Evolutionary conservation across 2,888 invertebrate species (phyloP), one percentile per base, ranked within the genome.

Genomic region (Agriotes lineatus): DNA sequence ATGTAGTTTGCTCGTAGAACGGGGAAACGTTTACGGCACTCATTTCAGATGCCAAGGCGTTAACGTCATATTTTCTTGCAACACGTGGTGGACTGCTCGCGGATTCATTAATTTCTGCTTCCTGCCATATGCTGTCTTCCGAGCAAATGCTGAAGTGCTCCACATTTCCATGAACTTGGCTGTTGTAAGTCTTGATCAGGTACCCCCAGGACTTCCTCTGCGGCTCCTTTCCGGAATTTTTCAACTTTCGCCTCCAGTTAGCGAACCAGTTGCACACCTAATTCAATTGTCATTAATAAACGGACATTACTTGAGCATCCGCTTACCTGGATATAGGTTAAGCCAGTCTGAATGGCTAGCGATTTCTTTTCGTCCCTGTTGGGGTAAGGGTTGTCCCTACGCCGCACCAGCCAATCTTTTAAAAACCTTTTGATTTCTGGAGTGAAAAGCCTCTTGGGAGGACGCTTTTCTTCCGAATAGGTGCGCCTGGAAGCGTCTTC

Each of bases 181-280:
- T 88, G 80, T 92, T 92, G 84, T 92, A 93, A 7, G 91, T 83
- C 75, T 90, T 89, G 66, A 90, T 93, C 3, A 92, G 85, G 80
- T 91, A 90, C 1, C 91, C 91, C 92, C 92, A 92, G 0, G 92
- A 91, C 76, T 89, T 89, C 76, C 89, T 88, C 69, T 89, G 88
- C 54, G 89, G 87, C 77, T 92, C 91, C 42, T 87, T 87, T 72
- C 91, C 91, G 0, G 91, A 91, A 80, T 93, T 93, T 83, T 93
- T 93, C 65, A 93, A 83, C 81, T 93, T 93, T 76, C 93, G 85
- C 68, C 93, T 86, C 93, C 93, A 93, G 78, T 93, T 93, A n/a
- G 93, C 93, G 81, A 93, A 93, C 93, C 93, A 93, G 82, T 93
- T 93, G 77, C 91, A 91, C 65, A 91, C 90, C 90, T 91, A 84